Evolutionary conservation across 2,888 invertebrate genomes (phyloP).

Genomic region (Nephrotoma appendiculata): DNA sequence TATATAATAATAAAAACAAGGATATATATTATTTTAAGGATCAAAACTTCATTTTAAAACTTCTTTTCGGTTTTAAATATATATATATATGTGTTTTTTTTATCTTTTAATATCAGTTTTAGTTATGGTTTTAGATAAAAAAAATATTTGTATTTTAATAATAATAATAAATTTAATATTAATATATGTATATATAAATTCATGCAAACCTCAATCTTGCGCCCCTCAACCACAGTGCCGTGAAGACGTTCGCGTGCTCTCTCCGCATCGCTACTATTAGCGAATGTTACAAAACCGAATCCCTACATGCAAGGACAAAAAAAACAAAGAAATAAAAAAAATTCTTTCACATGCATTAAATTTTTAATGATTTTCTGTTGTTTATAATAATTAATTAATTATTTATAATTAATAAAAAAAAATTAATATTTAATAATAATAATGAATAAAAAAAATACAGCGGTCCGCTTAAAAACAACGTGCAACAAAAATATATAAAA

Average conservation of each 20-base stretch:
- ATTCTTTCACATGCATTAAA: constrained; percentile 60
- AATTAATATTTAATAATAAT: constrained; percentile 4
- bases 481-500: constrained; percentile 57
- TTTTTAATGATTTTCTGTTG: constrained; percentile 15
- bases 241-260: constrained; percentile 99
- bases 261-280: constrained; percentile 99
- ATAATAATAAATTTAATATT: constrained; percentile 1
- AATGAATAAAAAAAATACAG: constrained; percentile 34
- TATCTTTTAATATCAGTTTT: neutral
- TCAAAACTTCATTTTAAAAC: neutral
- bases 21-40: neutral
- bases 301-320: constrained; percentile 97
- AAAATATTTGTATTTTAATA: neutral
- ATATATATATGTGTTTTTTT: neutral
- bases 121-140: neutral
- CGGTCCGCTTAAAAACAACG: constrained; percentile 59
- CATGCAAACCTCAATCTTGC: constrained; percentile 99
- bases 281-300: constrained; percentile 99
- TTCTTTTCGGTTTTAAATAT: neutral
- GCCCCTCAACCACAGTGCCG: constrained; percentile 99
- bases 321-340: constrained; percentile 35
- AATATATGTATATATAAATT: constrained; percentile 27
- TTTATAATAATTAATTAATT: constrained; percentile 2
- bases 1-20: neutral
- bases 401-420: constrained; percentile 4